A percentile compares a stretch with the other conserved stretches of the same genome.
phyloP scores from a whole-genome alignment of 2,797 vertebrate genomes.

The Pogonophryne albipinna region DNA sequence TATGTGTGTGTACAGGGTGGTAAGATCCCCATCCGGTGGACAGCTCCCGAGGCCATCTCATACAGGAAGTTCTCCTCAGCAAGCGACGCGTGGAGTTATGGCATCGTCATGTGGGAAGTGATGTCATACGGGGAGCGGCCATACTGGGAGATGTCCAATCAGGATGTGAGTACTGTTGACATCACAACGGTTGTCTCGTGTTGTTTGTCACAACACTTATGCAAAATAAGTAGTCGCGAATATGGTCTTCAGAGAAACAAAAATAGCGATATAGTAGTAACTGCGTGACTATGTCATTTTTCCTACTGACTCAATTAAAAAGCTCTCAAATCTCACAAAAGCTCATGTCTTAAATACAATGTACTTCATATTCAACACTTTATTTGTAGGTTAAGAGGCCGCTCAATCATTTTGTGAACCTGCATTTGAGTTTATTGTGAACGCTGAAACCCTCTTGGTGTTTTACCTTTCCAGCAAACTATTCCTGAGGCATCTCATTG shows the following conservation, averaged over 20 bases:
- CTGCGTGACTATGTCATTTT: neutral
- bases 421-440: neutral
- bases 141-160: conserved; percentile 99
- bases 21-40: conserved; percentile 98
- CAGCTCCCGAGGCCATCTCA: conserved; percentile 95
- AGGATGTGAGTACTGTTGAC: conserved; percentile 90
- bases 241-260: neutral
- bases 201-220: neutral
- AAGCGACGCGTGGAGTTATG: conserved; percentile 96
- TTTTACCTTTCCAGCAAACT: neutral
- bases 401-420: too few species aligned
- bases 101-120: conserved; percentile 99
- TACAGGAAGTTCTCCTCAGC: conserved; percentile 97
- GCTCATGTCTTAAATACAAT: neutral
- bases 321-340: neutral
- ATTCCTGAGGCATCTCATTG: neutral
- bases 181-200: neutral
- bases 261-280: neutral
- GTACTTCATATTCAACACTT: neutral
- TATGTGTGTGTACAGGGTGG: conserved; percentile 87
- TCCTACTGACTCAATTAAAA: conserved; percentile 2
- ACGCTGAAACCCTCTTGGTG: too few species aligned
- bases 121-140: conserved; percentile 98
- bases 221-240: neutral
- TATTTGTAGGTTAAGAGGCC: too few species aligned